A percentile compares a stretch with the other conserved stretches of the same genome.
phyloP scores from a whole-genome alignment of 2,888 invertebrate genomes.

The Elegia similella region DNA sequence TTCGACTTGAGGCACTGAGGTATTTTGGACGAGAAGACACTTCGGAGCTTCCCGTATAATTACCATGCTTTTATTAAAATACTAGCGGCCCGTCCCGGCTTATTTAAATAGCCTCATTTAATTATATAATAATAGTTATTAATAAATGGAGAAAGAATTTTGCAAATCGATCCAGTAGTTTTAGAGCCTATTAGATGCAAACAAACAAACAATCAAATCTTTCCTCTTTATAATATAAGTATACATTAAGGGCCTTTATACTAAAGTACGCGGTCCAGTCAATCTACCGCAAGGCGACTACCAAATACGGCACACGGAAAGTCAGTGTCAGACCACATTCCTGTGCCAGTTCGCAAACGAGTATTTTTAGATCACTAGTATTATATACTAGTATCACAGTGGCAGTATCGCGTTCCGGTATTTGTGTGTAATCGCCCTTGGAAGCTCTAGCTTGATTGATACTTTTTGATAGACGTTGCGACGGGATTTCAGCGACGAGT shows the following conservation, averaged over 20 bases:
- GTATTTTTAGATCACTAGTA: slow-evolving; percentile 8
- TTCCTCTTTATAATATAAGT: too few relatives aligned
- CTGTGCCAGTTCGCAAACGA: not conserved
- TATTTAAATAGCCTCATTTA: too few relatives aligned
- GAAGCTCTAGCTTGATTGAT: not conserved
- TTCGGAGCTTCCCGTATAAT: too few relatives aligned
- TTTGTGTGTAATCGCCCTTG: not conserved
- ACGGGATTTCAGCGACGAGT: not conserved
- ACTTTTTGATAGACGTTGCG: not conserved
- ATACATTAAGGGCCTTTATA: not conserved
- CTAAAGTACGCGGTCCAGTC: not conserved
- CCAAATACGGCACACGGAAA: slow-evolving; percentile 16
- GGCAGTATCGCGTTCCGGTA: slow-evolving; percentile 5
- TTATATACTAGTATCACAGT: not conserved
- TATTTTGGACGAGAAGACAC: too few relatives aligned
- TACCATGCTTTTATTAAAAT: too few relatives aligned
- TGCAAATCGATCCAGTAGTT: too few relatives aligned
- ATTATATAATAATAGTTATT: too few relatives aligned
- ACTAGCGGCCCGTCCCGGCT: too few relatives aligned
- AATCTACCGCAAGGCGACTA: not conserved
- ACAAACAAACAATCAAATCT: too few relatives aligned
- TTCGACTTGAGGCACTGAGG: too few relatives aligned
- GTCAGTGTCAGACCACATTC: slow-evolving; percentile 16
- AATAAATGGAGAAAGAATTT: too few relatives aligned
- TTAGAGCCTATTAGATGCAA: too few relatives aligned